Evolutionary conservation across 2,113 vertebrate genomes (phyloP).

Genomic region (Rhinichthys klamathensis): DNA sequence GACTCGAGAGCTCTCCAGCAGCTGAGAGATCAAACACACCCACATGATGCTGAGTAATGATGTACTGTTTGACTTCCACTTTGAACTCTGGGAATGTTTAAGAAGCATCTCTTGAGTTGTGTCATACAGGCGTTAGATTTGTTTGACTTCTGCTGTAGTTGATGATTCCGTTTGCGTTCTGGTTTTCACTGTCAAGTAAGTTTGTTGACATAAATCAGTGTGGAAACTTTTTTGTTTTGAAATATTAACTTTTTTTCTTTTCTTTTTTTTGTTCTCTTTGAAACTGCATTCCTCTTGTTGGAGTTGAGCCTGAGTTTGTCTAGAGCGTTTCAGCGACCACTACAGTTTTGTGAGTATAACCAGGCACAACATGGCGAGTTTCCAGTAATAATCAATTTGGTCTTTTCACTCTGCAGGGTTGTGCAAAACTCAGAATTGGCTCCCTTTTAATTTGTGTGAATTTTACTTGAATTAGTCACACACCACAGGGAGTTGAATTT

Average conservation of each 20-base stretch:
- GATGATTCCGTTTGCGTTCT: neutral
- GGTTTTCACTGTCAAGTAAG: neutral
- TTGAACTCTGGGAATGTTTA: conserved; percentile 61
- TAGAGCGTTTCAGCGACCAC: neutral
- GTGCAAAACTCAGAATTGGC: neutral
- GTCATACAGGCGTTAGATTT: neutral
- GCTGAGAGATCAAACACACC: conserved; percentile 63
- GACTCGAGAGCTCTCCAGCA: conserved; percentile 72
- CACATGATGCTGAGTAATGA: conserved; percentile 53
- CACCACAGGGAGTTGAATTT: neutral
- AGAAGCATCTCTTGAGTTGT: conserved; percentile 55
- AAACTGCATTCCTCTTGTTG: neutral
- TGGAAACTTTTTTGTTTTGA: neutral
- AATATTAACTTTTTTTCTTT: neutral
- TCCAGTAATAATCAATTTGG: neutral
- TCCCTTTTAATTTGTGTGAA: neutral
- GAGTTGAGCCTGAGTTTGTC: neutral
- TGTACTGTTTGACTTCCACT: conserved; percentile 61
- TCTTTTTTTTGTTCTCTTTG: neutral
- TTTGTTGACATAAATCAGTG: conserved; percentile 7
- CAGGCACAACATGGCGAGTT: neutral
- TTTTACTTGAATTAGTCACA: neutral
- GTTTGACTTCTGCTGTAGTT: conserved; percentile 28
- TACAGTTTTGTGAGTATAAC: neutral
- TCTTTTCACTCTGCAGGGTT: neutral